Conservation (phyloP, 2,113 vertebrate species). For the Formicarius rufipectus region DNA sequence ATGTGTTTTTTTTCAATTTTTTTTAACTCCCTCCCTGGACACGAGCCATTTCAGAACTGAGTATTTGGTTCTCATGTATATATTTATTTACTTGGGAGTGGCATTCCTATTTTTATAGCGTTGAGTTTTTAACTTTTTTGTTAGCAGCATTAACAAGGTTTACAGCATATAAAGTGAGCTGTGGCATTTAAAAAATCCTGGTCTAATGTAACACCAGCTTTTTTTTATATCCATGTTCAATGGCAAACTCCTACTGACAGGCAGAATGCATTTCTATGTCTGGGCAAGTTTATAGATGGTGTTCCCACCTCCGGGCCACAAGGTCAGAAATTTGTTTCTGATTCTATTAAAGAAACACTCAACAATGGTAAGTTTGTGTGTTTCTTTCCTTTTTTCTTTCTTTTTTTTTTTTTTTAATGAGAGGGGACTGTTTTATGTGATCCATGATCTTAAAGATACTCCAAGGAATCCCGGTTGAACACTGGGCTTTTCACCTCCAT, state of each 20-base stretch:
- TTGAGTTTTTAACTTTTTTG: conserved; percentile 75
- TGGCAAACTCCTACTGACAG: conserved; percentile 75
- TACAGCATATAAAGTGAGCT: conserved; percentile 68
- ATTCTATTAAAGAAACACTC: conserved; percentile 77
- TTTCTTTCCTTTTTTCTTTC: conserved; percentile 9
- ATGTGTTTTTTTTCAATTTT: neutral
- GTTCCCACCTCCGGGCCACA: conserved; percentile 80
- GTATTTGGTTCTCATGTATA: conserved; percentile 58
- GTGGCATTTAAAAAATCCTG: conserved; percentile 76
- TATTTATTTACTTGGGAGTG: conserved; percentile 73
- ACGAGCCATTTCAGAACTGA: conserved; percentile 54
- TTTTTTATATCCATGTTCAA: conserved; percentile 68
- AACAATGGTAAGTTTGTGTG: conserved; percentile 77
- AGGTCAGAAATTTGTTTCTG: conserved; percentile 81
- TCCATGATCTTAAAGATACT: conserved; percentile 75
- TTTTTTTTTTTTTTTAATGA: conserved; percentile 48
- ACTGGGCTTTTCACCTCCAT: conserved; percentile 1
- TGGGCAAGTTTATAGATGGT: conserved; percentile 82
- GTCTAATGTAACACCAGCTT: conserved; percentile 57
- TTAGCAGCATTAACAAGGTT: conserved; percentile 80
- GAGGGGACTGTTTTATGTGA: conserved; percentile 70
- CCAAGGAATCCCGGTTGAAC: conserved; percentile 68
- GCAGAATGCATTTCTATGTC: conserved; percentile 73
- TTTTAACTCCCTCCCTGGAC: neutral
- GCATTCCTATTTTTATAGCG: conserved; percentile 79